Base-by-base conservation (phyloP, 2,113 vertebrate species). In the Pseudolaguvia tuberculata region DNA sequence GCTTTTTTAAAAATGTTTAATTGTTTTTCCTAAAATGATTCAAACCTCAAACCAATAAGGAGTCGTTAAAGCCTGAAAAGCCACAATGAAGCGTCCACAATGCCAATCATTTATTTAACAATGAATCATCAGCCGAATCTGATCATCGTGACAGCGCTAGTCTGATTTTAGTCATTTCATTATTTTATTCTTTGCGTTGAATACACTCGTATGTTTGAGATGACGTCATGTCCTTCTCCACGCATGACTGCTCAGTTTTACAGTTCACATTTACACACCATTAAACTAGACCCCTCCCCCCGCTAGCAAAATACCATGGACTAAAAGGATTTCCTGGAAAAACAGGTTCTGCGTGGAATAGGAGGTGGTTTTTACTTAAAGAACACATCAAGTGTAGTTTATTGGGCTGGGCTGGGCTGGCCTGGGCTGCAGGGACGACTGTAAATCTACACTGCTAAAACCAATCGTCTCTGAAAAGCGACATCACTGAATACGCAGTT, bases 271-370 rank as follows among this genome's bases (percentile, higher is more conserved):
- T 71, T 79, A 45, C 72, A 29, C n/a, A 5, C 72, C 57, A 74
- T 74, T 74, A 79, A 62, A 35, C n/a, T 18, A 29, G 52, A 52
- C 39, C 29, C 66, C 45, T 27, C 66, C 14, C 1, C n/a, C n/a
- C n/a, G n/a, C n/a, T n/a, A 57, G 78, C 42, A 21, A 75, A 75
- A 75, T 52, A 56, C 23, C 56, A 25, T 13, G 5, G 47, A 29
- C 27, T 42, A 59, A 18, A 14, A 42, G 23, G 35, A 25, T 47
- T 81, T 81, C 59, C 21, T 47, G 66, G 79, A 75, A 81, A 75
- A 71, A 11, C 18, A 15, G 2, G 79, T 75, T 72, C 58, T 58
- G 59, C 63, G 35, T 42, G 50, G 47, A 2, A 1, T 51, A 73
- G 18, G 27, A 68, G 47, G 4, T 31, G 12, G 47, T 52, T 68